Percentiles rank a stretch among this genome's conserved stretches.
These are phyloP conservation scores for Drosophila kanekoi DNA, from an alignment of 2,888 invertebrate genomes.

Conservation along the genomic window DNA sequence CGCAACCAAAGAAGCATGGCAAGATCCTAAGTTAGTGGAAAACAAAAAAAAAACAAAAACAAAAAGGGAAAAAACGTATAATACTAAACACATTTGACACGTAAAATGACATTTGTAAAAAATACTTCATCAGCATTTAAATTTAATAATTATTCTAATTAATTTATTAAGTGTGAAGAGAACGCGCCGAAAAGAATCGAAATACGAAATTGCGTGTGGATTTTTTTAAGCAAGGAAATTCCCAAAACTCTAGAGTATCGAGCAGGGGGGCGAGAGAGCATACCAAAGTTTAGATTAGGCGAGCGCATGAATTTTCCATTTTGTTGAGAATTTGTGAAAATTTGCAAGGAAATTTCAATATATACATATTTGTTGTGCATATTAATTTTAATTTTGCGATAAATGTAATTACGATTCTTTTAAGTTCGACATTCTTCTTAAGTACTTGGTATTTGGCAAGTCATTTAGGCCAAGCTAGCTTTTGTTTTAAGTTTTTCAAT, in stretches of 20 bases:
- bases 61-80: constrained; percentile 20
- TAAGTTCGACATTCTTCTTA: constrained; percentile 26
- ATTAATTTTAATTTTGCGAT: constrained; percentile 44
- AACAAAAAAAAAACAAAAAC: constrained; percentile 30
- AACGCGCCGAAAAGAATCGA: constrained; percentile 7
- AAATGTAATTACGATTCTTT: constrained; percentile 38
- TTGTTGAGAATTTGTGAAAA: constrained; percentile 34
- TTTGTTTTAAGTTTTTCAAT: constrained; percentile 19
- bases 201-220: constrained; percentile 17
- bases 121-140: constrained; percentile 81
- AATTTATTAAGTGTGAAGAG: constrained; percentile 59
- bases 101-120: constrained; percentile 79
- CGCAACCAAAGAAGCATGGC: constrained; percentile 74
- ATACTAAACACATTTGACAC: constrained; percentile 64
- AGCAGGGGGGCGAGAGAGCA: constrained; percentile 45
- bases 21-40: constrained; percentile 47
- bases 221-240: constrained; percentile 13
- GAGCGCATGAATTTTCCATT: constrained; percentile 60
- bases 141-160: constrained; percentile 71
- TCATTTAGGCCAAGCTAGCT: constrained; percentile 47
- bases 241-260: constrained; percentile 3
- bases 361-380: constrained; percentile 62
- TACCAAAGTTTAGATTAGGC: constrained; percentile 77
- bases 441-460: constrained; percentile 39
- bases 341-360: too few species aligned